Percentiles rank a stretch among this genome's conserved stretches.
Evolutionary conservation across 1,140 invertebrate species (phyloP).

Genomic region (Lepidurus packardi): DNA sequence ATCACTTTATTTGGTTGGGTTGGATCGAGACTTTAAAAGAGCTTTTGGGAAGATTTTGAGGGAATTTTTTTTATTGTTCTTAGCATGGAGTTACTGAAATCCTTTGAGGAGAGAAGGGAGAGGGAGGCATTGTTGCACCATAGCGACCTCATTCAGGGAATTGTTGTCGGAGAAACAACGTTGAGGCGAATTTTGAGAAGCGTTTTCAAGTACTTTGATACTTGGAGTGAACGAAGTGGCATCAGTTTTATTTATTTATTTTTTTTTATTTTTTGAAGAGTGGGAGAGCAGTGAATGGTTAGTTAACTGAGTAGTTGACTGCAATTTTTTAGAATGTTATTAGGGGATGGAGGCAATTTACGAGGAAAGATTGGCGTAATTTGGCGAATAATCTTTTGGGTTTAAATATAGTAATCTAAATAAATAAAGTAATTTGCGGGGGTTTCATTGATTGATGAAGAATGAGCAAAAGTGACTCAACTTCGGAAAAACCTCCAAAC

Average conservation of each 20-base stretch:
- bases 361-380: no score
- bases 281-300: no score
- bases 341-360: no score
- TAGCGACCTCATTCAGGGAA: background rate
- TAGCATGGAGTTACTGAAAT: background rate
- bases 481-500: background rate
- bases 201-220: background rate
- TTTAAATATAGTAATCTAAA: no score
- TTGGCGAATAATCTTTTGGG: no score
- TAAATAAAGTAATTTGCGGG: background rate
- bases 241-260: no score
- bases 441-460: background rate
- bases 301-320: no score
- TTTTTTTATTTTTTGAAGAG: no score
- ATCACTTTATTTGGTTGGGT: background rate
- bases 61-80: no score
- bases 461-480: background rate
- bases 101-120: background rate
- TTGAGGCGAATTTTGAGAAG: background rate
- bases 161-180: background rate
- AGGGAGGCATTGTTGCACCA: background rate
- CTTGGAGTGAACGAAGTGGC: no score
- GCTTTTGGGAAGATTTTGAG: background rate
- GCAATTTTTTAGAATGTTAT: no score
- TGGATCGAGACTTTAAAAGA: background rate